A percentile compares a stretch with the other conserved stretches of the same genome.
Evolutionary conservation across 2,888 invertebrate genomes (phyloP).

Genomic region (Ecdyonurus torrentis): DNA sequence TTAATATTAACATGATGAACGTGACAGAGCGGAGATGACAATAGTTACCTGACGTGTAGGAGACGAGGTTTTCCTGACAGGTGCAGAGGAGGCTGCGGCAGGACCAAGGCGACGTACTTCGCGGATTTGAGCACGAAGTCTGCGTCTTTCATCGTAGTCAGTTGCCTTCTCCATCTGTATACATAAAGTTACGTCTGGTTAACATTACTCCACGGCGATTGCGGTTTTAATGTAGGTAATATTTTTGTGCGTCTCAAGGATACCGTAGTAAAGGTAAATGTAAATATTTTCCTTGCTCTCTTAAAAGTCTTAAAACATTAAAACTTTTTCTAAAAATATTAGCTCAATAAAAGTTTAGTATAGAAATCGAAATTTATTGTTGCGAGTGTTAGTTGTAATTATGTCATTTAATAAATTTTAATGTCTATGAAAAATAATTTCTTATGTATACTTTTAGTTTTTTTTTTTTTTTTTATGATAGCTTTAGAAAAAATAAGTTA

Average conservation of each 20-base stretch:
- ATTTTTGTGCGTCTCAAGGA: too few relatives aligned
- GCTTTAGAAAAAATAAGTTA: too few relatives aligned
- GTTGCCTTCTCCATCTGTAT: constrained; percentile 51
- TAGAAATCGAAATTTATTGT: too few relatives aligned
- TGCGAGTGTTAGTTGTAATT: too few relatives aligned
- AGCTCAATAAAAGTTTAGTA: too few relatives aligned
- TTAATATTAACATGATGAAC: too few relatives aligned
- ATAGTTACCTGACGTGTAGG: constrained; percentile 2
- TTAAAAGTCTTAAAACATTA: constrained; percentile 17
- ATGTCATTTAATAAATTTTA: too few relatives aligned
- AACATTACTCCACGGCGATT: background rate
- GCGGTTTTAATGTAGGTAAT: background rate
- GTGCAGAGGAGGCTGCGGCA: constrained; percentile 11
- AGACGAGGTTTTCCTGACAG: constrained; percentile 12
- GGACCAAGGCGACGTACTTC: constrained; percentile 27
- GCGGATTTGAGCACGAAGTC: constrained; percentile 60
- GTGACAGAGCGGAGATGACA: too few relatives aligned
- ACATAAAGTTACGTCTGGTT: background rate
- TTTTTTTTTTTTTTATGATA: too few relatives aligned
- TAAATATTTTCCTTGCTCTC: constrained; percentile 16
- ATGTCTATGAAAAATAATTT: too few relatives aligned
- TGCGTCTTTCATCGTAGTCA: constrained; percentile 58
- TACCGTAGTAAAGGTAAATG: constrained; percentile 24
- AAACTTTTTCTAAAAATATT: too few relatives aligned
- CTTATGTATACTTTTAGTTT: too few relatives aligned